Base-by-base conservation (phyloP, 2,888 invertebrate species). In the Dryadula phaetusa region DNA sequence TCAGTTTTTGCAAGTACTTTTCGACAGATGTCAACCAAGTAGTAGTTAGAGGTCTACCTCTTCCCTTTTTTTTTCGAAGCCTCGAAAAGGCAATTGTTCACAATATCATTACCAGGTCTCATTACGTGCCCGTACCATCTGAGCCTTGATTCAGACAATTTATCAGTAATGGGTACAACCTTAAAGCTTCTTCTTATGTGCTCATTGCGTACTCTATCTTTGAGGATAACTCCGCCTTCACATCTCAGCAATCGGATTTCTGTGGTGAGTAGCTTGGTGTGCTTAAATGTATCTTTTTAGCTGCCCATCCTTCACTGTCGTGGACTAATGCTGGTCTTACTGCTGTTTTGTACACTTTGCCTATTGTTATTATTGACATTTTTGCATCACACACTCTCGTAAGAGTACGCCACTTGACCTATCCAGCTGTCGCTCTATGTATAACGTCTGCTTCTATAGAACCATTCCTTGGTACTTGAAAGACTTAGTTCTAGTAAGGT, bases 211-310 rank as follows among this genome's bases (percentile, higher is more conserved):
- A 54, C 37, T 37, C 10, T 54, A 34, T 54, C 54, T 20, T 16
- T 16, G 10, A 37, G 18, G 7, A 37, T 54, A 6, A 54, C 54
- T 37, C 54, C 54, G 18, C 37, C 54, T 3, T 34, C 18, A 18
- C 37, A 54, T 42, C 42, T 37, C 3, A 63, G 25, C 53, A 63
- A 53, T 10, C 25, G 52, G 18, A 63, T 52, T 22, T 63, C 53
- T 1, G 34, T 40, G 5, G 40, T 52, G 40, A 52, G 62, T 34
- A 62, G 4, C 37, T 52, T 49, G 5, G n/a, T 20, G 18, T 37
- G 20, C 40, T n/a, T 62, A n/a, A n/a, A n/a, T n/a, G 37, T 10
- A 20, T 52, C 49, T 66, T 66, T 62, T 62, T 46, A 44, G 53
- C 56, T 47, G 60, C n/a, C 58, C 67, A 28, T 56, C 16, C 34